Evolutionary conservation across 2,113 vertebrate genomes (phyloP).

Genomic region (Syngnathoides biaculeatus): DNA sequence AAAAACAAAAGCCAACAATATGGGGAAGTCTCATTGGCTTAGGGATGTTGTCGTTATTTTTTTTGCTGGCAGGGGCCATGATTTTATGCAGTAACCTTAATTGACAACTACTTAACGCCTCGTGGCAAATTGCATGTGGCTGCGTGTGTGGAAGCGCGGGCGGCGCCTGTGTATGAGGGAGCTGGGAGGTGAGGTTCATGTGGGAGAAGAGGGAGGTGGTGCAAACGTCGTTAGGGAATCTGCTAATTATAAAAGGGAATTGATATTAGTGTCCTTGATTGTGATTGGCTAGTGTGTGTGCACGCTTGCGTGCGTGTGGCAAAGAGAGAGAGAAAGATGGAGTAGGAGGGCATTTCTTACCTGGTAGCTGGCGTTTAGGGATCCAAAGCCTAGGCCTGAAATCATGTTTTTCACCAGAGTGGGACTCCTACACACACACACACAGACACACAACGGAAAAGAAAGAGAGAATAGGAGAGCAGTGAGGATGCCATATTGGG

Average conservation of each 20-base stretch:
- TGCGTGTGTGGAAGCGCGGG: conserved; percentile 13
- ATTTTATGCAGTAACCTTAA: conserved; percentile 80
- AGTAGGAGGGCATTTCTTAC: conserved; percentile 64
- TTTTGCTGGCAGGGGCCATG: conserved; percentile 67
- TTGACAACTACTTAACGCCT: conserved; percentile 78
- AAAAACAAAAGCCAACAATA: conserved; percentile 22
- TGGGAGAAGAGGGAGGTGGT: conserved; percentile 40
- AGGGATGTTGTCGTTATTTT: conserved; percentile 56
- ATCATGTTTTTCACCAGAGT: conserved; percentile 99
- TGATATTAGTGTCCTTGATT: conserved; percentile 77
- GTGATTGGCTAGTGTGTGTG: conserved; percentile 42
- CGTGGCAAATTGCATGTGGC: conserved; percentile 47
- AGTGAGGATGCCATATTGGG: conserved; percentile 42
- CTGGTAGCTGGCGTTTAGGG: conserved; percentile 98
- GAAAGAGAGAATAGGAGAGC: conserved; percentile 1
- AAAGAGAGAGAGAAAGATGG: not conserved
- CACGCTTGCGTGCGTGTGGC: conserved; percentile 10
- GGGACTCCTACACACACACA: conserved; percentile 80
- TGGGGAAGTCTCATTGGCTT: conserved; percentile 45
- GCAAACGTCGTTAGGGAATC: conserved; percentile 68
- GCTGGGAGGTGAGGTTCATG: conserved; percentile 57
- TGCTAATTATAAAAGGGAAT: conserved; percentile 80
- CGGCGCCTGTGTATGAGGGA: conserved; percentile 27
- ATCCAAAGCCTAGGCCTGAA: conserved; percentile 94
- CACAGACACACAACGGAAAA: conserved; percentile 8